Conservation (phyloP, 2,113 vertebrate genomes). For the Hippocampus barbouri region DNA sequence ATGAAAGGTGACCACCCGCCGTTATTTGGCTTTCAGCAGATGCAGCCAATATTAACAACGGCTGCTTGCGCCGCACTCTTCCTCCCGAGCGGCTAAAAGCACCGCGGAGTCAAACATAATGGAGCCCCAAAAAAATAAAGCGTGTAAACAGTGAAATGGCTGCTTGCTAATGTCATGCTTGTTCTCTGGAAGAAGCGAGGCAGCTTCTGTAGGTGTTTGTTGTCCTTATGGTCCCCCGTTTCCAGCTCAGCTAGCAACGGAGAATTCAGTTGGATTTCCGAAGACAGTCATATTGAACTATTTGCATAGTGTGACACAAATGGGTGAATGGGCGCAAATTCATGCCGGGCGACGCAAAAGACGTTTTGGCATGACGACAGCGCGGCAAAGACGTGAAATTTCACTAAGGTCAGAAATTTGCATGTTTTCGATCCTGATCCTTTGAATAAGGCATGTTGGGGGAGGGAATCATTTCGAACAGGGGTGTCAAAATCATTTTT, state of each 20-base stretch:
- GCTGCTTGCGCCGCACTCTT: constrained; percentile 8
- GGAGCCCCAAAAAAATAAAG: constrained; percentile 60
- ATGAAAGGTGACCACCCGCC: constrained; percentile 74
- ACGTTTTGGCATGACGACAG: no score
- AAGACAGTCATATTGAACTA: neutral
- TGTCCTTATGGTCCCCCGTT: constrained; percentile 60
- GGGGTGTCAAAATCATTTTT: no score
- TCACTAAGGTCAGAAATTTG: no score
- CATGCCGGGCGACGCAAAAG: no score
- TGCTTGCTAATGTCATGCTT: constrained; percentile 54
- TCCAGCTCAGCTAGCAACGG: constrained; percentile 31
- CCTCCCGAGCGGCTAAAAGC: constrained; percentile 14
- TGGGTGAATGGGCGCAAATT: no score
- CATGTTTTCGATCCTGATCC: no score
- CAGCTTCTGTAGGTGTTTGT: constrained; percentile 71
- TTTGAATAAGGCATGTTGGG: no score
- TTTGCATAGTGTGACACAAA: no score
- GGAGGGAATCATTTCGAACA: no score
- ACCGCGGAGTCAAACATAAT: constrained; percentile 39
- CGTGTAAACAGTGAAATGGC: constrained; percentile 58
- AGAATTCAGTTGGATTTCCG: constrained; percentile 27
- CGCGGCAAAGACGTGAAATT: no score
- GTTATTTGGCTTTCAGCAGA: constrained; percentile 73
- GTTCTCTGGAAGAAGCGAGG: constrained; percentile 44
- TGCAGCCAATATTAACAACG: constrained; percentile 68